These are phyloP conservation scores for Corvus cornix DNA, from an alignment of 2,113 vertebrate species.

Conservation along the genomic window DNA sequence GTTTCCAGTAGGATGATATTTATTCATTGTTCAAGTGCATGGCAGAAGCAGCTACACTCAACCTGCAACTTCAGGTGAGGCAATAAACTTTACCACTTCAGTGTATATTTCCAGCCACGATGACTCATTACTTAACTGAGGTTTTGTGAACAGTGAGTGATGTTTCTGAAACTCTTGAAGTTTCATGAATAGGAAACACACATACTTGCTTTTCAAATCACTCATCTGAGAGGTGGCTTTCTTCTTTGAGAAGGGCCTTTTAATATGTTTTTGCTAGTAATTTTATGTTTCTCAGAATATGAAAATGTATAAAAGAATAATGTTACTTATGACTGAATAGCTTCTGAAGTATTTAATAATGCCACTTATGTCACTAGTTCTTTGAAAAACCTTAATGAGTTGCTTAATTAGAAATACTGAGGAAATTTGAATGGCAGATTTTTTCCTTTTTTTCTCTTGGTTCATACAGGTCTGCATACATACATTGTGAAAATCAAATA, in stretches of 20 bases:
- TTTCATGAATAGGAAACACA: slow-evolving; percentile 26
- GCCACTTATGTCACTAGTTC: neutral
- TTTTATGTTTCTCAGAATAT: slow-evolving; percentile 28
- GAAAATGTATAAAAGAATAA: slow-evolving; percentile 39
- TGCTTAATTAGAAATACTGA: slow-evolving; percentile 37
- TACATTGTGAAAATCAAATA: neutral
- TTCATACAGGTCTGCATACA: neutral
- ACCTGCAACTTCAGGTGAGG: neutral
- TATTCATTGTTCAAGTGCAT: neutral
- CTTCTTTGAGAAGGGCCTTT: slow-evolving; percentile 20
- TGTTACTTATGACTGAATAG: slow-evolving; percentile 21
- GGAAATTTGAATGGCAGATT: neutral
- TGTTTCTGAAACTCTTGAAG: slow-evolving; percentile 44
- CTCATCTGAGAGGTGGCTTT: slow-evolving; percentile 42
- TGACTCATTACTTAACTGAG: neutral
- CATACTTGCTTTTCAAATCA: slow-evolving; percentile 33
- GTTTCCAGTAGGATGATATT: neutral
- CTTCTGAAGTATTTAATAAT: slow-evolving; percentile 47
- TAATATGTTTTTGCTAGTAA: slow-evolving; percentile 17
- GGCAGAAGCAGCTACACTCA: neutral
- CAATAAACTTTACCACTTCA: neutral
- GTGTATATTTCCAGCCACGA: neutral
- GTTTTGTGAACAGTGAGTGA: slow-evolving; percentile 15
- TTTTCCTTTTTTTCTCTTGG: neutral
- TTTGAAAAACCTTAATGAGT: slow-evolving; percentile 30